These are phyloP conservation scores for Diorhabda carinulata DNA, from an alignment of 1,140 invertebrate species.

Conservation along the genomic window DNA sequence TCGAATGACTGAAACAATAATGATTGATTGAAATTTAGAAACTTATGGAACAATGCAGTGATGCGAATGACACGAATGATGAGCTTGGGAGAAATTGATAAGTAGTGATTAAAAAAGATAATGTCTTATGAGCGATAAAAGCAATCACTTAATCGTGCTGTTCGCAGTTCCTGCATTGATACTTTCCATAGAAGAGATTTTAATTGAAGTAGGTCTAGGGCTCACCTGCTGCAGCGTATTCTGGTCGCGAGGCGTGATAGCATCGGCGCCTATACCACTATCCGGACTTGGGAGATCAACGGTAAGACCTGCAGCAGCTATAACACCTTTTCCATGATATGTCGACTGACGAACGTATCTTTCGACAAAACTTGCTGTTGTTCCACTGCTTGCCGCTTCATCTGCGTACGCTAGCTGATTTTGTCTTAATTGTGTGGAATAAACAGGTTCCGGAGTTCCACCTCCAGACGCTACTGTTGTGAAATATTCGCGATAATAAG, in stretches of 20 bases:
- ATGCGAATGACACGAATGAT: constrained; percentile 21
- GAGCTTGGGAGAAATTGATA: background rate
- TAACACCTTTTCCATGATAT: constrained; percentile 53
- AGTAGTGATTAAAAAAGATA: background rate
- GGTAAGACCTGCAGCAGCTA: constrained; percentile 67
- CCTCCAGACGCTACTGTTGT: constrained; percentile 46
- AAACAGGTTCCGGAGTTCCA: constrained; percentile 49
- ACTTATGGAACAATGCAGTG: constrained; percentile 8
- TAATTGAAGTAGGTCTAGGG: constrained; percentile 26
- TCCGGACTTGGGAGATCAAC: constrained; percentile 90
- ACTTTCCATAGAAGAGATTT: background rate
- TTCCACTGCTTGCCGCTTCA: constrained; percentile 44
- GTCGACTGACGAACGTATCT: constrained; percentile 54
- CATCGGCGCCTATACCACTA: constrained; percentile 85
- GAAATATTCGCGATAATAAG: constrained; percentile 54
- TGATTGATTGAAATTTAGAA: background rate
- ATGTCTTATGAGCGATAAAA: background rate
- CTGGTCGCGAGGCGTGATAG: constrained; percentile 84
- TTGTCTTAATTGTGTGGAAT: constrained; percentile 54
- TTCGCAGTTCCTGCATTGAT: constrained; percentile 20
- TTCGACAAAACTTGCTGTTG: constrained; percentile 51
- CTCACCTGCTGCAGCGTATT: constrained; percentile 84
- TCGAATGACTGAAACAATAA: constrained; percentile 70
- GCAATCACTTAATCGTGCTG: background rate
- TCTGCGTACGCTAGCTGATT: constrained; percentile 51